Conservation (phyloP, 2,888 invertebrate species). For the Helicoverpa assulta region DNA sequence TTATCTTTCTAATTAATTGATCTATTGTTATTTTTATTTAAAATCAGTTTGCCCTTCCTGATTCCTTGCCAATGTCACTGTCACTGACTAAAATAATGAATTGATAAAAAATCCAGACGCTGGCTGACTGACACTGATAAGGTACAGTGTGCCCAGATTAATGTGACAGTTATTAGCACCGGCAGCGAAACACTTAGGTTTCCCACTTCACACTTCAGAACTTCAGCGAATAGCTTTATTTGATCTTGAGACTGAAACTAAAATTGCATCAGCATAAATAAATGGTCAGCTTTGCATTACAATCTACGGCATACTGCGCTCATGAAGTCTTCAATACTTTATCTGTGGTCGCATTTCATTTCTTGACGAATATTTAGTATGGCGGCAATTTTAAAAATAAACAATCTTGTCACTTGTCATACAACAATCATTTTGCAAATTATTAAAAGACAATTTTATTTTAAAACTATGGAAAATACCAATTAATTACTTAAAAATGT, state of each 20-base stretch:
- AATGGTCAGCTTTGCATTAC: no score
- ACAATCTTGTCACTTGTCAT: constrained; percentile 4
- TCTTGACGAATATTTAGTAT: not conserved
- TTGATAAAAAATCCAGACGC: not conserved
- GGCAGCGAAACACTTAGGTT: not conserved
- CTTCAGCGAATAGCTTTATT: no score
- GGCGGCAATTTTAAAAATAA: constrained; percentile 8
- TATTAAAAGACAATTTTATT: constrained; percentile 22
- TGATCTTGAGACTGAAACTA: no score
- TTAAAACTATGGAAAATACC: constrained; percentile 52
- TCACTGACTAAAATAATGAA: constrained; percentile 4
- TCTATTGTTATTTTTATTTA: constrained; percentile 7
- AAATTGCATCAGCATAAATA: no score
- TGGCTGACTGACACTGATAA: constrained; percentile 3
- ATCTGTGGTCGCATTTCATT: not conserved
- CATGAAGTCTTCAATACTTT: not conserved
- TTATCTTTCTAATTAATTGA: not conserved
- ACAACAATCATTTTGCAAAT: constrained; percentile 1
- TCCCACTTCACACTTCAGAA: no score
- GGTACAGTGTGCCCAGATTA: constrained; percentile 6
- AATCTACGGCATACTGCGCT: not conserved
- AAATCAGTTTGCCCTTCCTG: constrained; percentile 4
- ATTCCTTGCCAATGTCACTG: constrained; percentile 53
- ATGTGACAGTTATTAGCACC: not conserved
- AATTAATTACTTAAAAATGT: constrained; percentile 14